Percentiles rank a stretch among this genome's conserved stretches.
Evolutionary conservation across 2,113 vertebrate species (phyloP).

Genomic region (Heliornis fulica): DNA sequence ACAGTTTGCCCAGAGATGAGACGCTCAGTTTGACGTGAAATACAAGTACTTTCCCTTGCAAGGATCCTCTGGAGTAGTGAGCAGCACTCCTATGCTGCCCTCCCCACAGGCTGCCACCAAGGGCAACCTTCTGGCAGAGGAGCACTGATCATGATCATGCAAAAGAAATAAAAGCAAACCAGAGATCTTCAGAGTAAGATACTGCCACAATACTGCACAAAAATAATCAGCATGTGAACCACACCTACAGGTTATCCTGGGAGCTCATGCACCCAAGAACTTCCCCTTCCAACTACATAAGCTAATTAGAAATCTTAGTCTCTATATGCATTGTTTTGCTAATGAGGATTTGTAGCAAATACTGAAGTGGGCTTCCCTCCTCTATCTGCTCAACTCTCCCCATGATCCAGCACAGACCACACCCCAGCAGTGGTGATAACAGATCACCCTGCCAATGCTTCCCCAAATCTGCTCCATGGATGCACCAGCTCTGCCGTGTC

Average conservation of each 20-base stretch:
- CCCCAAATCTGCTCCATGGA: not conserved
- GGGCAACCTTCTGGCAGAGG: not conserved
- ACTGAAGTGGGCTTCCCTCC: not conserved
- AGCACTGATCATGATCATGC: not conserved
- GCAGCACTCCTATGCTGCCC: not conserved
- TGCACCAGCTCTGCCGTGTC: not conserved
- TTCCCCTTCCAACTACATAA: not conserved
- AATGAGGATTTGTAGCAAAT: not conserved
- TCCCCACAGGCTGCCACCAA: not conserved
- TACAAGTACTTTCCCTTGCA: not conserved
- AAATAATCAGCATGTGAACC: not conserved
- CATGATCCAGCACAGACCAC: not conserved
- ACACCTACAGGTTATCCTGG: not conserved
- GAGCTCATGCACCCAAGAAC: not conserved
- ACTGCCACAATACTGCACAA: not conserved
- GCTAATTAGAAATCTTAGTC: not conserved
- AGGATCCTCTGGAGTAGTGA: not conserved
- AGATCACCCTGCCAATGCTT: not conserved
- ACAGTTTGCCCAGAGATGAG: not conserved
- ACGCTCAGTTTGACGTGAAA: not conserved
- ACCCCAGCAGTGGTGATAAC: not conserved
- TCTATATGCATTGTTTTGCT: not conserved
- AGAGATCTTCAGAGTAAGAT: not conserved
- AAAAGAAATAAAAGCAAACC: not conserved
- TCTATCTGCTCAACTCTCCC: not conserved